These are phyloP conservation scores for Cecropterus lyciades DNA, from an alignment of 1,140 invertebrate genomes.

Conservation along the genomic window DNA sequence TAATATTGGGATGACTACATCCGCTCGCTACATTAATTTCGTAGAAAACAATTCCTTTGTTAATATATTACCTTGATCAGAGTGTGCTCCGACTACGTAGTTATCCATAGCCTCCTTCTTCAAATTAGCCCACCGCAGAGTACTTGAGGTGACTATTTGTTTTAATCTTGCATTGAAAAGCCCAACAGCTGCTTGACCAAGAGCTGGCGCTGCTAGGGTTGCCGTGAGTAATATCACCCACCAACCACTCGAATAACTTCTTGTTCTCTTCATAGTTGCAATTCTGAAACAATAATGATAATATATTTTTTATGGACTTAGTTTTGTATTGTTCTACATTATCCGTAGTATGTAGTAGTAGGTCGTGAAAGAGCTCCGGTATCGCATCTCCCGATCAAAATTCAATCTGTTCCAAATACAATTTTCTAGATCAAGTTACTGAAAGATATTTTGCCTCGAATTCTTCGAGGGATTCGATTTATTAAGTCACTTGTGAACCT, in stretches of 20 bases:
- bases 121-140: conserved; percentile 70
- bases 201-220: conserved; percentile 55
- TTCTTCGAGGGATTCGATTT: conserved; percentile 3
- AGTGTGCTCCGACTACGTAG: conserved; percentile 68
- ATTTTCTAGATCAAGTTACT: conserved; percentile 64
- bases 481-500: neutral
- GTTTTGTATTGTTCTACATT: too few relatives aligned
- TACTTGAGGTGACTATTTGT: conserved; percentile 74
- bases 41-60: neutral
- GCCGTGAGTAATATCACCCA: conserved; percentile 67
- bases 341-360: neutral
- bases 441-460: conserved; percentile 43
- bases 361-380: too few relatives aligned
- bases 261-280: conserved; percentile 65
- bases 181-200: conserved; percentile 59
- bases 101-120: conserved; percentile 72
- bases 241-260: conserved; percentile 66
- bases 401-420: conserved; percentile 48
- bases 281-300: conserved; percentile 58
- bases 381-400: conserved; percentile 31
- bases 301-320: too few relatives aligned
- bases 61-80: conserved; percentile 58
- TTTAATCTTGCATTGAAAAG: conserved; percentile 69
- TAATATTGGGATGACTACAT: too few relatives aligned
- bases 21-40: too few relatives aligned